Base-by-base conservation (phyloP, 2,888 invertebrate species). In the Schizaphis graminum region DNA sequence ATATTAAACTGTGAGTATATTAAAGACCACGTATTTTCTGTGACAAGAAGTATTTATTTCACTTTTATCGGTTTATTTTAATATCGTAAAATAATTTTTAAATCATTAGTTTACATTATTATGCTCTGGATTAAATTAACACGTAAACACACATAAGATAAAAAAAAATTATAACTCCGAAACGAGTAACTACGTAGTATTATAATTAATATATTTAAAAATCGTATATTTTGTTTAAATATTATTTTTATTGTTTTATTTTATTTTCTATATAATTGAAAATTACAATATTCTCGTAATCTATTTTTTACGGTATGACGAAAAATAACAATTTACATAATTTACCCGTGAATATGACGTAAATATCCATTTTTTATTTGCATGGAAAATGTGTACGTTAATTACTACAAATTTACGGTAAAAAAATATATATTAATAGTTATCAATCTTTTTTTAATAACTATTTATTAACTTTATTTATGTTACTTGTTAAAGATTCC, bases 1-100 rank as follows among this genome's bases (percentile, higher is more conserved):
- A n/a, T 91, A 41, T 53, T 94, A 26, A 53, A 61, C 49, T 94
- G 94, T 91, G 41, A 91, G 86, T 94, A n/a, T 77, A n/a, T 13
- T 24, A 11, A 88, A 53, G 35, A 86, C 26, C 13, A 47, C 28
- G 86, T 41, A 44, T 86, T 88, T 35, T 10, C 49, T 49, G 35
- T 35, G 0, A 77, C 8, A 1, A n/a, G 41, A n/a, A 11, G 21
- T 56, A 24, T 56, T 88, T 88, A 49, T n/a, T 53, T 87, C 7
- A n/a, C 35, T 3, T 2, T 44, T 4, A 35, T 88, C 53, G 24
- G 3, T 77, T 41, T 91, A 41, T 7, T 26, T n/a, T 26, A 16
- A 53, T 28, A 56, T 91, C 57, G 11, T n/a, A 47, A 57, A 24
- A 91, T 57, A 28, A 21, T 44, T 56, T 26, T n/a, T 3, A 57